Evolutionary conservation across 2,113 vertebrate genomes (phyloP), one percentile per base, ranked within the genome.

Genomic region (Nestor notabilis): DNA sequence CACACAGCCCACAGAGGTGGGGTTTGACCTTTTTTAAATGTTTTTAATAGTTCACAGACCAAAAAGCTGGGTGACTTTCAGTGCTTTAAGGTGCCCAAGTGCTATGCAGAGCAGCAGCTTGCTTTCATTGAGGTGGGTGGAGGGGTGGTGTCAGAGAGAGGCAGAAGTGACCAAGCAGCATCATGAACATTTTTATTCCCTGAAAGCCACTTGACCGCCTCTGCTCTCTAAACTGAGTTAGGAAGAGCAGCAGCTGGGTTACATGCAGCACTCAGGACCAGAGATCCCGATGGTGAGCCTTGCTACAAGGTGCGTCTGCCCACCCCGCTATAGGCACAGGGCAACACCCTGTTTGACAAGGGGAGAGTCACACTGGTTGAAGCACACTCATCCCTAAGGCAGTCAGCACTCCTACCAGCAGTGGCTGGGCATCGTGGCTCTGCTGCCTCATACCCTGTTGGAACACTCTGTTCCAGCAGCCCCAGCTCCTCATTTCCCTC

Each of bases 251-350:
- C 13, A 23, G 20, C 9, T 13, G 21, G 39, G 44, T 41, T n/a
- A 14, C 0, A 0, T 41, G 37, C 33, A 55, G 41, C 19, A 5
- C 1, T 7, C 9, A 9, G 8, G 37, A 41, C 16, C 2, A 1
- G n/a, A 77, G 24, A 10, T 86, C 21, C 58, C 25, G 4, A 18
- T 2, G 11, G 31, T 1, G 2, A 70, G 19, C 8, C 13, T 46
- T 58, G 55, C 41, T 61, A 17, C 25, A 28, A 33, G 43, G 24
- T 61, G 10, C 43, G 58, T 55, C 52, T 39, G 25, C 29, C 1
- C 1, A 35, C 14, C 9, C 1, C 0, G 20, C 33, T 44, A 12
- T 1, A 1, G 29, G 39, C 1, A 0, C 43, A 58, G 33, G 53
- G 20, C 37, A 49, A 23, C 11, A 25, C 29, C 23, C 10, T 28